Conservation (phyloP, 2,113 vertebrate genomes). For the Opisthocomus hoazin region DNA sequence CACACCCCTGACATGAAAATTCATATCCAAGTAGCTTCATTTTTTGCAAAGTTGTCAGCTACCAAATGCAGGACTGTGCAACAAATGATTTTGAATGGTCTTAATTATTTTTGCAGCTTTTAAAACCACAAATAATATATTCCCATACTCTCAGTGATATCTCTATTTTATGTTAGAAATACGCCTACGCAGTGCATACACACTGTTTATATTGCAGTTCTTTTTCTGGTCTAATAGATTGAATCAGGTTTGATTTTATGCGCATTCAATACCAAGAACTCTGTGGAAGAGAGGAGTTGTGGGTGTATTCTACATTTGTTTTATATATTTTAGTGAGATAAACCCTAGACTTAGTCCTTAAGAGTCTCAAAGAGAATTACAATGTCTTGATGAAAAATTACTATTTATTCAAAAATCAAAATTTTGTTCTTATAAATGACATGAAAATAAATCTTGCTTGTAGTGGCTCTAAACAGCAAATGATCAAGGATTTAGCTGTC, state of each 20-base stretch:
- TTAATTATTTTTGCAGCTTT: background rate
- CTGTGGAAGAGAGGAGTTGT: background rate
- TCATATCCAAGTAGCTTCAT: background rate
- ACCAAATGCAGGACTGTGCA: fast-evolving
- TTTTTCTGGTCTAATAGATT: background rate
- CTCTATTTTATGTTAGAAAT: background rate
- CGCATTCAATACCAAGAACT: background rate
- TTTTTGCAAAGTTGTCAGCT: background rate
- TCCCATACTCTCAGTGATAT: background rate
- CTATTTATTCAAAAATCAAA: slow-evolving; percentile 28
- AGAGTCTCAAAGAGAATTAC: slow-evolving; percentile 39
- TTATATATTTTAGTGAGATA: slow-evolving; percentile 3
- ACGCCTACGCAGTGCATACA: background rate
- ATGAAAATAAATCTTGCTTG: slow-evolving; percentile 4
- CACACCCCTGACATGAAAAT: background rate
- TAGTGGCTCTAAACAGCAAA: background rate
- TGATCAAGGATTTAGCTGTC: background rate
- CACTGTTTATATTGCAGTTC: background rate
- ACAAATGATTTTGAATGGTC: background rate
- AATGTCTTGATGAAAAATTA: slow-evolving; percentile 37
- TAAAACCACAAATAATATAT: background rate
- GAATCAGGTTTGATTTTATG: background rate
- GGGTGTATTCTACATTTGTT: background rate
- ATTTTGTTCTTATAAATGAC: background rate
- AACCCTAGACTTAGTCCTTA: slow-evolving; percentile 1